Evolutionary conservation across 2,888 invertebrate genomes (phyloP).

Genomic region (Volucella inanis): DNA sequence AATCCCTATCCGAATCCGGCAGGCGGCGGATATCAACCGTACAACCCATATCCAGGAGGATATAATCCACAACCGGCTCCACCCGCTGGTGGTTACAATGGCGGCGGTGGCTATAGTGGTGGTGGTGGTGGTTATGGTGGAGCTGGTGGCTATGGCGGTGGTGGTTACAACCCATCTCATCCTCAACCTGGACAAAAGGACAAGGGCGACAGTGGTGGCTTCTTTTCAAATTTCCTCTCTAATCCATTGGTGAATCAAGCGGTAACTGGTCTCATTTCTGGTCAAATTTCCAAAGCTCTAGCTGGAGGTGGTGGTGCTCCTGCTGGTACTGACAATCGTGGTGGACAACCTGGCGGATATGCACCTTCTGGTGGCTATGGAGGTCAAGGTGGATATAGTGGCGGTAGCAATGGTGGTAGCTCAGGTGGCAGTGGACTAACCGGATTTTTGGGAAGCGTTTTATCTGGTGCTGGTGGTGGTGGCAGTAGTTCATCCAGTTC

Average conservation of each 20-base stretch:
- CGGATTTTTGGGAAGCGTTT: conserved; percentile 76
- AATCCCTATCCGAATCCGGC: conserved; percentile 71
- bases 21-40: conserved; percentile 78
- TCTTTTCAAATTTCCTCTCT: conserved; percentile 81
- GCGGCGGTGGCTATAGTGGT: conserved; percentile 73
- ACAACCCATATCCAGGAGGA: conserved; percentile 78
- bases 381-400: conserved; percentile 67
- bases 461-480: conserved; percentile 76
- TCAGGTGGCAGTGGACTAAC: conserved; percentile 76
- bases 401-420: conserved; percentile 75
- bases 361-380: conserved; percentile 79
- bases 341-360: conserved; percentile 78
- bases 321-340: conserved; percentile 76
- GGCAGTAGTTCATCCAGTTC: conserved; percentile 73
- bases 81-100: conserved; percentile 64
- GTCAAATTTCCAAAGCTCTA: conserved; percentile 81
- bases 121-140: conserved; percentile 67
- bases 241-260: conserved; percentile 82
- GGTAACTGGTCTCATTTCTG: conserved; percentile 82
- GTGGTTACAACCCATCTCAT: conserved; percentile 74
- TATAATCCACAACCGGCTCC: conserved; percentile 78
- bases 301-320: conserved; percentile 79
- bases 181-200: conserved; percentile 79
- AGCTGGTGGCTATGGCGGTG: conserved; percentile 64
- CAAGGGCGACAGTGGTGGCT: conserved; percentile 80